Evolutionary conservation across 2,797 vertebrate genomes (phyloP), one percentile per base, ranked within the genome.

Genomic region (Arremon aurantiirostris): DNA sequence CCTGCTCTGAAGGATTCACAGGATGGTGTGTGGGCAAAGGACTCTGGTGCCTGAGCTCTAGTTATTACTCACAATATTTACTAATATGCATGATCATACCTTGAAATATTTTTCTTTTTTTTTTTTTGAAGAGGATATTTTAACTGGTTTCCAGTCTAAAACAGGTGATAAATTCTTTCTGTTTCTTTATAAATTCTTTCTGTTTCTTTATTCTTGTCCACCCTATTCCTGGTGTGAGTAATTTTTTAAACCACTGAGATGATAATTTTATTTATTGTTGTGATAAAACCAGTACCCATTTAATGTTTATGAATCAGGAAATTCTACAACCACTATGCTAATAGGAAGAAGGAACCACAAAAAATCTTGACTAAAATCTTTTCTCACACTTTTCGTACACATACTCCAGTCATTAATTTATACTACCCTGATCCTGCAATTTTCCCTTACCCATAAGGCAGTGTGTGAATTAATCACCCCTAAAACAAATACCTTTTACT

Each of bases 401-500:
- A 0, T 22, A 63, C 19, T 83, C 46, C 61, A 91, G 55, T 35
- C 2, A 6, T 57, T 93, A 90, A 92, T 90, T 94, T 93, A 92
- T 75, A 78, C 42, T 69, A 52, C 78, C 46, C 46, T 89, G 66
- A 88, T 85, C 49, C 61, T 78, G 69, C 76, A 89, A 57, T 89
- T 90, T 92, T 90, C 39, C 46, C 55, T 89, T 37, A 90, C 86
- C 92, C 79, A 93, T 80, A 95, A 92, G 81, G 79, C 69, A 91
- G 39, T 4, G 22, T 68, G 72, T 50, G 77, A 79, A 95, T 88
- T 94, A 94, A 96, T 89, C 61, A 89, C 35, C 46, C 68, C 72
- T 64, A 90, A 95, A 95, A 66, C 82, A 96, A 96, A 96, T 44
- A 96, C 19, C 46, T 52, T 78, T 94, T 88, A 83, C 61, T 94